Evolutionary conservation across 37 sponge, comb jelly and placozoan genomes (phyloP), one percentile per base, ranked within the genome.

Genomic region (Aplysina aerophoba): DNA sequence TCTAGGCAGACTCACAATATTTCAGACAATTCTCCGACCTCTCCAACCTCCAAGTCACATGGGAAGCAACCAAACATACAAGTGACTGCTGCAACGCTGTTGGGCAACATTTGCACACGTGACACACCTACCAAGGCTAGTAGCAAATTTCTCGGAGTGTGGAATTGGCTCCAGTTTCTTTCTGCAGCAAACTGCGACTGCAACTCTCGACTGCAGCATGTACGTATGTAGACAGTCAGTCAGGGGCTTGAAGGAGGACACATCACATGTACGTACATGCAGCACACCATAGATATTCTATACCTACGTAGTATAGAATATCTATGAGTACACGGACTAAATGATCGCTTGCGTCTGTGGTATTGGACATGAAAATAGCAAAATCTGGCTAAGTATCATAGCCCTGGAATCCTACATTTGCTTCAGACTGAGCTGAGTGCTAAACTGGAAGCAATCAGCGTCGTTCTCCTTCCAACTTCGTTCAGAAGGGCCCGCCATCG

Each of bases 21-120:
- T 79, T 93, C 93, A 2, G 93, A 89, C 27, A 93, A 86, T 75
- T 93, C 90, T 60, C 93, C 93, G 13, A 93, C 93, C 66, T 93
- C 93, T 50, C 93, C 93, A 39, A 90, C 88, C 92, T 92, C 30
- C 22, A 72, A 33, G 50, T 19, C 62, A 83, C 15, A 34, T 54
- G 22, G 12, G n/a, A 4, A 25, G 4, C 27, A 22, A 62, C 25
- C 63, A 27, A 62, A 3, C 63, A 62, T 25, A 11, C 63, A 62
- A 14, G n/a, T 25, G n/a, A 25, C 63, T 62, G n/a, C 4, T 2
- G 2, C 11, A 62, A 2, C 5, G 15, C 22, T 39, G 20, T 4
- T 68, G 20, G n/a, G n/a, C n/a, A n/a, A n/a, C n/a, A n/a, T n/a
- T n/a, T n/a, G n/a, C n/a, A 44, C 24, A 67, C 0, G 11, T 31